Percentiles rank a stretch among this genome's conserved stretches.
phyloP scores from a whole-genome alignment of 2,113 vertebrate species.

The Brienomyrus longianalis region DNA sequence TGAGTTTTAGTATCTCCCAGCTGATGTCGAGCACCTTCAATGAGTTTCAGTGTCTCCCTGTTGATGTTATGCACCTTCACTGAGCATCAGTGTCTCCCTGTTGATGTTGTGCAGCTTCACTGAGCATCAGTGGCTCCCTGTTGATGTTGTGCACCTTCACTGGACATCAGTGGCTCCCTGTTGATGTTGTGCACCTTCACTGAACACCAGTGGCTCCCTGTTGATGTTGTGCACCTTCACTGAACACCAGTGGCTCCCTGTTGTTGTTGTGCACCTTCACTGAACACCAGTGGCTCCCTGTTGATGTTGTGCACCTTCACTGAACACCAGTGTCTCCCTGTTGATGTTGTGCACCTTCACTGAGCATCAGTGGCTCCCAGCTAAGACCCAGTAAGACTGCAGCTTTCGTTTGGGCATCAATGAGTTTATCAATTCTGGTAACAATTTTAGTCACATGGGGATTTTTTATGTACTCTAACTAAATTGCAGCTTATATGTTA shows the following conservation, averaged over 20 bases:
- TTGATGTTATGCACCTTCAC: not conserved
- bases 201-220: not conserved
- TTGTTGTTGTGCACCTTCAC: constrained; percentile 4
- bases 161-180: not conserved
- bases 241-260: constrained; percentile 33
- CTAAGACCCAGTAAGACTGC: constrained; percentile 39
- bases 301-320: not conserved
- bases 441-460: constrained; percentile 55
- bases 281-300: not conserved
- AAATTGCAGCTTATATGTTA: not conserved
- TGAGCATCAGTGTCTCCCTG: not conserved
- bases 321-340: not conserved
- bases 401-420: constrained; percentile 37
- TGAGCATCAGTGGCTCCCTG: constrained; percentile 27
- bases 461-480: constrained; percentile 39
- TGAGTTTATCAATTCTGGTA: constrained; percentile 50
- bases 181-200: not conserved
- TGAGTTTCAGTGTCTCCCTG: not conserved
- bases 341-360: not conserved
- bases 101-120: not conserved
- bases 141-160: too few relatives aligned
- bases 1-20: not conserved
- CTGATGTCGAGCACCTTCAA: not conserved
- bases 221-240: not conserved
- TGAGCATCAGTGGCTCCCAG: constrained; percentile 34